phyloP scores from a whole-genome alignment of 2,888 invertebrate species.

The Fragum fragum region DNA sequence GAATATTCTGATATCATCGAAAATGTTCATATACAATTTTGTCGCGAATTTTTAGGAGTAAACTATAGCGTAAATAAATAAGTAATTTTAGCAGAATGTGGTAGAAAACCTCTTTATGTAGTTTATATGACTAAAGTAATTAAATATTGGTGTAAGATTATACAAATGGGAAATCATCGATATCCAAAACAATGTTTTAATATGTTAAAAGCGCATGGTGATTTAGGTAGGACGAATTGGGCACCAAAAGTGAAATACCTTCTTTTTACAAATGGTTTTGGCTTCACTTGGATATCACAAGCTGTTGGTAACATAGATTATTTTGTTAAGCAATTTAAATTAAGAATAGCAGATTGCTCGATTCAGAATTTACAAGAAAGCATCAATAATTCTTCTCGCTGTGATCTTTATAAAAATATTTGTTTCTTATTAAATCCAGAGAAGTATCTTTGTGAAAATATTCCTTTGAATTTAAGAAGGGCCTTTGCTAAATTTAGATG shows the following conservation, averaged over 20 bases:
- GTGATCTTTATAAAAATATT: too few species aligned
- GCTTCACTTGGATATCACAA: not conserved
- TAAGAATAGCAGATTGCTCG: too few species aligned
- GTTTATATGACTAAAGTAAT: not conserved
- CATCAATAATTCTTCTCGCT: too few species aligned
- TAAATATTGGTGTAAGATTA: not conserved
- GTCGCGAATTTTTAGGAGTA: not conserved
- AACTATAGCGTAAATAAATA: not conserved
- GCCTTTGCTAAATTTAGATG: too few species aligned
- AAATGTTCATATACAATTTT: slow-evolving; percentile 12
- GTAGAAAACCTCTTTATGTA: not conserved
- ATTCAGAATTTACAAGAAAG: too few species aligned
- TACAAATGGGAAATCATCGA: not conserved
- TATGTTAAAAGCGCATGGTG: not conserved
- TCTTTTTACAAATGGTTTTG: not conserved
- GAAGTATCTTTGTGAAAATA: too few species aligned
- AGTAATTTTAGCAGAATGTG: not conserved
- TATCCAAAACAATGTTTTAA: not conserved
- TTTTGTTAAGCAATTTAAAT: too few species aligned
- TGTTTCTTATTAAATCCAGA: too few species aligned
- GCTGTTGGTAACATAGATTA: too few species aligned
- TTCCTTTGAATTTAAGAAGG: too few species aligned
- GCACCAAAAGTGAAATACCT: not conserved
- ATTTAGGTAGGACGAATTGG: not conserved
- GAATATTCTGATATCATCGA: slow-evolving; percentile 5